These are phyloP conservation scores for mouse (Mus musculus) DNA, from an alignment of 2,113 vertebrate genomes.

Conservation along the genomic window DNA sequence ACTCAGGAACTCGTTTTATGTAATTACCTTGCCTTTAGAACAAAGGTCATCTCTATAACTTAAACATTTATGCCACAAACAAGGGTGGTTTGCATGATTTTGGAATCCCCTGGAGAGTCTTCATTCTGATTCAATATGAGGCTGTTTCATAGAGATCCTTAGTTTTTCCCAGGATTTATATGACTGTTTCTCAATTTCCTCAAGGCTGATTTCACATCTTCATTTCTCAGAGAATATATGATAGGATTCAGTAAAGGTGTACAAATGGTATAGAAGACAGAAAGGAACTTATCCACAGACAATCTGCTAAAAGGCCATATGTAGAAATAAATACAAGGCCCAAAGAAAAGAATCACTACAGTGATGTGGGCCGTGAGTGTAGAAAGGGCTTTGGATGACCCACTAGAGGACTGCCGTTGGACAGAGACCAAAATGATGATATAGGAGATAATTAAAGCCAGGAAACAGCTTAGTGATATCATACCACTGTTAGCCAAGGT, in stretches of 20 bases:
- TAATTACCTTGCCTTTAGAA: not conserved
- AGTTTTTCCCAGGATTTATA: constrained; percentile 53
- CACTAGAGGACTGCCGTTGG: not conserved
- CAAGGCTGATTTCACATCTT: constrained; percentile 78
- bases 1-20: not conserved
- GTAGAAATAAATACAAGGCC: constrained; percentile 79
- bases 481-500: constrained; percentile 74
- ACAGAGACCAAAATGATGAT: constrained; percentile 70
- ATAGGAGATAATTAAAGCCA: constrained; percentile 74
- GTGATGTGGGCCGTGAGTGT: constrained; percentile 74
- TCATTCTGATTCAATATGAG: not conserved
- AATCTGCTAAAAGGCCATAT: constrained; percentile 77
- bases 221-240: constrained; percentile 79
- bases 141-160: not conserved
- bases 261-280: constrained; percentile 77
- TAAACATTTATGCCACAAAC: not conserved
- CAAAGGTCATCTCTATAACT: not conserved
- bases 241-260: constrained; percentile 79
- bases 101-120: not conserved
- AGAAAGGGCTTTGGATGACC: constrained; percentile 73
- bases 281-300: constrained; percentile 74
- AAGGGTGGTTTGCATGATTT: not conserved
- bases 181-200: constrained; percentile 48
- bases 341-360: constrained; percentile 79
- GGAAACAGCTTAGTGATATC: constrained; percentile 74